Conservation (phyloP, 2,888 invertebrate genomes). For the Caenorhabditis doughertyi region DNA sequence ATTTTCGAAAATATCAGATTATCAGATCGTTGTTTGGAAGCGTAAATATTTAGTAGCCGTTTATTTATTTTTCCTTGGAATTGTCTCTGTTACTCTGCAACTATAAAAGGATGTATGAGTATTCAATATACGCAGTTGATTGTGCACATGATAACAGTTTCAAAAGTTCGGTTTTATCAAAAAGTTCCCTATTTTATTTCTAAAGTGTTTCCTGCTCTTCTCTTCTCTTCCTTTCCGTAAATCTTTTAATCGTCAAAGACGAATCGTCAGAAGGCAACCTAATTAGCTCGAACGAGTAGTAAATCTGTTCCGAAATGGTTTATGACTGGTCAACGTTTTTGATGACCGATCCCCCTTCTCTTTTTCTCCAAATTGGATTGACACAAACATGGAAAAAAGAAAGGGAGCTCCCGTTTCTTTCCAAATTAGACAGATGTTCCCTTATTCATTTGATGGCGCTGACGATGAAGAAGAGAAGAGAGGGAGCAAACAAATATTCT, state of each 20-base stretch:
- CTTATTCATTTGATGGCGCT: background rate
- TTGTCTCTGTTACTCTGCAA: too few species aligned
- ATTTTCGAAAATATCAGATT: too few species aligned
- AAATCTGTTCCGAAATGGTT: conserved; percentile 49
- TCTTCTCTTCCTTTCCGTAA: background rate
- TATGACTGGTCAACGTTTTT: conserved; percentile 41
- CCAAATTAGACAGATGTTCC: conserved; percentile 29
- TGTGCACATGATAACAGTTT: too few species aligned
- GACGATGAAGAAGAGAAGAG: background rate
- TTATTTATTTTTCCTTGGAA: too few species aligned
- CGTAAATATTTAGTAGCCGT: too few species aligned
- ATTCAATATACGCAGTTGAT: too few species aligned
- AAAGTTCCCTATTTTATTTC: background rate
- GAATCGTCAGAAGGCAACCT: conserved; percentile 15
- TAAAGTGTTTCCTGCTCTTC: background rate
- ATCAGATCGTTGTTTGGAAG: too few species aligned
- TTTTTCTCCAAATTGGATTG: conserved; percentile 50
- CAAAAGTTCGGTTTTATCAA: too few species aligned
- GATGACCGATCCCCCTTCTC: conserved; percentile 41
- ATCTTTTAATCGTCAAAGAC: conserved; percentile 10
- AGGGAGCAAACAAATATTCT: conserved; percentile 32
- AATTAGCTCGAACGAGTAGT: conserved; percentile 45
- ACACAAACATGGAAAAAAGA: conserved; percentile 5
- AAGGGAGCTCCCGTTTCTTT: conserved; percentile 4
- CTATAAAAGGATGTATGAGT: too few species aligned